Base-by-base conservation (phyloP, 2,888 invertebrate genomes). In the Drosophila helvetica region DNA sequence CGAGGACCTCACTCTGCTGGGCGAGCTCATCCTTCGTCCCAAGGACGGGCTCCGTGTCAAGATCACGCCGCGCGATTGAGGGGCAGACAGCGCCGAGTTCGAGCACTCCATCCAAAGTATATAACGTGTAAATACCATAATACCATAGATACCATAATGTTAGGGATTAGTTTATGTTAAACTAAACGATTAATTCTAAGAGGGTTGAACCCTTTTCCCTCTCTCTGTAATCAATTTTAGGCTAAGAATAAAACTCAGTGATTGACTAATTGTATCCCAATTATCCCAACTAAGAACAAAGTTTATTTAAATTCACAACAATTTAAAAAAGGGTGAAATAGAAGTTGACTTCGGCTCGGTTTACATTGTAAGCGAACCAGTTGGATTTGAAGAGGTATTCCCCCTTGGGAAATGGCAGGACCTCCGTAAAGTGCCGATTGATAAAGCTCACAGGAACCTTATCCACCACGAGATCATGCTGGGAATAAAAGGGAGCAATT, bases 21-120 rank as follows among this genome's bases (percentile, higher is more conserved):
- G 93, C n/a, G 94, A 94, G 85, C 90, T 95, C 15, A 94, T 95
- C 58, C 90, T 94, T 46, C 90, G 94, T 67, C 94, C 94, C 15
- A 94, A 93, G 83, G 91, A 93, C 77, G 94, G 94, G 8, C 90
- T 95, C 9, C 88, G 90, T 58, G 91, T 94, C 0, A 92, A 91
- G 78, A 91, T 93, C 46, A 91, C 90, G n/a, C 89, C 87, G 52
- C 90, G 92, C 58, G 74, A 75, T 52, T 90, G 69, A 84, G 52
- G 3, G 27, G 25, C 9, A 46, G 19, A 22, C 22, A 10, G 17
- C 25, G 17, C n/a, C 53, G 30, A 33, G 45, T 17, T 38, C 38
- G 50, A 54, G 47, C 52, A 65, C 63, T 63, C 33, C 15, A 77
- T 83, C 87, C 87, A 89, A 87, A 86, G 88, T 81, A 72, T 73